Evolutionary conservation across 2,113 vertebrate genomes (phyloP).

Genomic region (Heterotis niloticus): DNA sequence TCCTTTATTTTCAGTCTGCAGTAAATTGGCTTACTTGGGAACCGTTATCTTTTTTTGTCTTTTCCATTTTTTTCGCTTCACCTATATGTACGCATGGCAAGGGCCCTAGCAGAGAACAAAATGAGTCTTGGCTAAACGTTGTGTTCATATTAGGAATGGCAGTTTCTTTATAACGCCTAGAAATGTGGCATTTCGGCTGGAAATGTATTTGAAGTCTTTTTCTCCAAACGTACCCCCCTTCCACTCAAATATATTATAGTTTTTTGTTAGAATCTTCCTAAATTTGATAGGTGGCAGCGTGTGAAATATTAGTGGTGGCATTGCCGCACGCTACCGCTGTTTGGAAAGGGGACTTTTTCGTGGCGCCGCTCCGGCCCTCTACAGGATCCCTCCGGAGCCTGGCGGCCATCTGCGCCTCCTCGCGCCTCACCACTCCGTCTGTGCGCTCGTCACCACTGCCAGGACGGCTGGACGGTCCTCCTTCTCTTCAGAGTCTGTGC

Average conservation of each 20-base stretch:
- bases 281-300: slow-evolving; percentile 58
- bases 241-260: not conserved
- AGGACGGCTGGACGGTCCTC: slow-evolving; percentile 80
- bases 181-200: not conserved
- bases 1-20: not conserved
- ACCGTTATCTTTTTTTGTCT: slow-evolving; percentile 13
- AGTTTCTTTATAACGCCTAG: not conserved
- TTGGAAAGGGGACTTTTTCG: slow-evolving; percentile 81
- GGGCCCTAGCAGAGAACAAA: not conserved
- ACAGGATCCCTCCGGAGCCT: slow-evolving; percentile 98
- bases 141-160: slow-evolving; percentile 1
- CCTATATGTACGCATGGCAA: slow-evolving; percentile 11
- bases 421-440: slow-evolving; percentile 75
- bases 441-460: slow-evolving; percentile 77
- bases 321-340: slow-evolving; percentile 77
- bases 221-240: slow-evolving; percentile 48
- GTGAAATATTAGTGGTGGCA: slow-evolving; percentile 72
- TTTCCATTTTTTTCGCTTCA: slow-evolving; percentile 6
- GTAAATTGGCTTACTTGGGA: not conserved
- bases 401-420: slow-evolving; percentile 96
- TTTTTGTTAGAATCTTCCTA: slow-evolving; percentile 16
- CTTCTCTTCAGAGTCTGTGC: slow-evolving; percentile 76
- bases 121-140: slow-evolving; percentile 16
- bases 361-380: slow-evolving; percentile 82
- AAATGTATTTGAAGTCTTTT: not conserved